phyloP scores from a whole-genome alignment of 2,113 vertebrate genomes.

The Onychostruthus taczanowskii region DNA sequence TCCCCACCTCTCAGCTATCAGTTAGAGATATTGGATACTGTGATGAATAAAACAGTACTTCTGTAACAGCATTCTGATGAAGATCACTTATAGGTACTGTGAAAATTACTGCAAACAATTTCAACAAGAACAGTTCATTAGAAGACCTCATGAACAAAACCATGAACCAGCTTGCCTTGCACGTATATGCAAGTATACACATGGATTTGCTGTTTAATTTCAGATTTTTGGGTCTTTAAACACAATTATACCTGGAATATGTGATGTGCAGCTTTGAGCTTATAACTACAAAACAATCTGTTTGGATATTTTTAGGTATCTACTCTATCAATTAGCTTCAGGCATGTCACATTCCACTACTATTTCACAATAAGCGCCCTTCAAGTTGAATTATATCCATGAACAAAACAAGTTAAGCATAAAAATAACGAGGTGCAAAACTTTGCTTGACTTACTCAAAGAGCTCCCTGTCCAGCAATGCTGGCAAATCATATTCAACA shows the following conservation, averaged over 20 bases:
- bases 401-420: neutral
- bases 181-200: neutral
- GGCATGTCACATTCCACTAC: neutral
- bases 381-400: neutral
- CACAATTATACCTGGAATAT: neutral
- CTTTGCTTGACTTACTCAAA: constrained; percentile 88
- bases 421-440: fast-evolving
- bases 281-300: neutral
- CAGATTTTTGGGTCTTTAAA: neutral
- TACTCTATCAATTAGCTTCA: neutral
- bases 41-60: neutral
- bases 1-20: neutral
- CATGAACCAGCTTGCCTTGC: neutral
- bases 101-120: neutral
- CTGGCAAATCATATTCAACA: constrained; percentile 95
- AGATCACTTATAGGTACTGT: neutral
- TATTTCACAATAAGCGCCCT: neutral
- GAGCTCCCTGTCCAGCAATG: constrained; percentile 88
- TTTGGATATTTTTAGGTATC: neutral
- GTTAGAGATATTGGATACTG: neutral
- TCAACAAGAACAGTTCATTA: neutral
- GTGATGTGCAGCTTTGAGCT: neutral
- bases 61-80: neutral
- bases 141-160: neutral
- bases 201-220: neutral